Evolutionary conservation across 2,888 invertebrate genomes (phyloP).

Genomic region (Corythucha ciliata): DNA sequence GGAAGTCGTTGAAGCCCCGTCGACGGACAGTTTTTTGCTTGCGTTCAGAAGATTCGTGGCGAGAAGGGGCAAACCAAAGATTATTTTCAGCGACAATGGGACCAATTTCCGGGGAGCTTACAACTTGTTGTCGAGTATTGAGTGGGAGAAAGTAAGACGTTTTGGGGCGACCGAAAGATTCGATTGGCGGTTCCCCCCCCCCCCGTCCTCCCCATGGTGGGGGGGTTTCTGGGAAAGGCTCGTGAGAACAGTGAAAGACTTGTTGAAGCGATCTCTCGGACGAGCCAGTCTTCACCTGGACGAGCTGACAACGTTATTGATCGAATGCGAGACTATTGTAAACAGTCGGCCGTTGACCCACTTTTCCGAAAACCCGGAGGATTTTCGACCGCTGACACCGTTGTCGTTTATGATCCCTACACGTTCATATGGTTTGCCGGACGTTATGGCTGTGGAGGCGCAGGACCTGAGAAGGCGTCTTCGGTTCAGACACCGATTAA

Average conservation of each 20-base stretch:
- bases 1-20: no score
- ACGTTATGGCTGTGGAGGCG: no score
- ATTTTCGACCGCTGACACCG: neutral
- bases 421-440: no score
- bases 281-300: slow-evolving; percentile 12
- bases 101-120: slow-evolving; percentile 40
- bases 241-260: slow-evolving; percentile 18
- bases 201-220: slow-evolving; percentile 40
- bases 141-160: slow-evolving; percentile 41
- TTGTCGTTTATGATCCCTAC: no score
- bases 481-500: no score
- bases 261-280: slow-evolving; percentile 20
- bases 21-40: no score
- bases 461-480: no score
- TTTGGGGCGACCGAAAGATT: slow-evolving; percentile 28
- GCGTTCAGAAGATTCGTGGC: no score
- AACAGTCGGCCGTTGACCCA: slow-evolving; percentile 6
- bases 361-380: neutral
- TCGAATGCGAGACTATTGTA: slow-evolving; percentile 18
- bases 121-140: slow-evolving; percentile 45
- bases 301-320: slow-evolving; percentile 20
- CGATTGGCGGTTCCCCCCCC: slow-evolving; percentile 37
- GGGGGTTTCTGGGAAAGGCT: slow-evolving; percentile 41
- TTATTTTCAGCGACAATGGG: slow-evolving; percentile 41
- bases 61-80: slow-evolving; percentile 9